Base-by-base conservation (phyloP, 2,113 vertebrate species). In the Osmerus mordax region DNA sequence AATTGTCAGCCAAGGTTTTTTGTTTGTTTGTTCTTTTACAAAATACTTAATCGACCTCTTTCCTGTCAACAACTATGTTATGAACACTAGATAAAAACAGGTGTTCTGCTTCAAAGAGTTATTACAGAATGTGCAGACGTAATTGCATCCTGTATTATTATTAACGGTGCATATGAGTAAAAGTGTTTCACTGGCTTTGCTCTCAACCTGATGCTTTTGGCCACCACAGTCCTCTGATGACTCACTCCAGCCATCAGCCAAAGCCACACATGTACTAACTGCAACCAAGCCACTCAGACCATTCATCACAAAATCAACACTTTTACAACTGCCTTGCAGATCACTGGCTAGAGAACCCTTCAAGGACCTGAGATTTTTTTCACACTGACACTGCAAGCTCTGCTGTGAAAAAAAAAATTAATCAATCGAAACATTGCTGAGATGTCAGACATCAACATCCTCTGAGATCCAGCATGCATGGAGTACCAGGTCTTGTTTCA, bases 81-180 rank as follows among this genome's bases (percentile, higher is more conserved):
- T 71, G 67, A 69, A 62, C 28, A 18, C 54, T 19, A 28, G 62
- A 29, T 59, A 63, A 77, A 71, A 76, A 62, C 62, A 60, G 67
- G 29, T 71, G 71, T 59, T 67, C 71, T 84, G 79, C 72, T 74
- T 81, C 41, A 47, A 61, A 72, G 63, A 74, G 32, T 75, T 72
- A 70, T 70, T 74, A 75, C 81, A 78, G 70, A 73, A 73, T 58
- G 28, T 52, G 21, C 63, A 60, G 25, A 65, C 18, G 74, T 76
- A 79, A 81, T 77, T 68, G 63, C 74, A 70, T 81, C 79, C 82
- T 81, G 77, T 81, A 69, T 77, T 81, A 67, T 55, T 21, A 54
- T 70, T 55, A 73, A 71, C 71, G 21, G 29, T 15, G 0, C 18
- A 51, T 18, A 29, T 51, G 23, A 29, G 28, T 28, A 29, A 72